phyloP scores from a whole-genome alignment of 2,113 vertebrate genomes.

The Aptenodytes patagonicus region DNA sequence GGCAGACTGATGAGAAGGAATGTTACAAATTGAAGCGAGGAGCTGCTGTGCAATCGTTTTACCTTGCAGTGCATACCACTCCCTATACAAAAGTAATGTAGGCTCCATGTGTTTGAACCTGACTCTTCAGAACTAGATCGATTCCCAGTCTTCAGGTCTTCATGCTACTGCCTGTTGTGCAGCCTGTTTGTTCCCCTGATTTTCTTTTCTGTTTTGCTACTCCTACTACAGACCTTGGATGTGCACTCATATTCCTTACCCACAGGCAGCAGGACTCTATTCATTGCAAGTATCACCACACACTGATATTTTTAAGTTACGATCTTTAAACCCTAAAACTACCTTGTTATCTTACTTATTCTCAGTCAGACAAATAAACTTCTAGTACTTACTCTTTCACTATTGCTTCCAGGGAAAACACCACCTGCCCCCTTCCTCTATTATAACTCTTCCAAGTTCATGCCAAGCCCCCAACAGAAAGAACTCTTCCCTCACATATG shows the following conservation, averaged over 20 bases:
- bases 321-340: slow-evolving; percentile 11
- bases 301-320: not conserved
- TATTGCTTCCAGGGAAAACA: slow-evolving; percentile 2
- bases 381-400: not conserved
- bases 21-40: not conserved
- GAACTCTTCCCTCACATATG: not conserved
- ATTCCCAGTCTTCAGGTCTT: not conserved
- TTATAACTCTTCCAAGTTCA: not conserved
- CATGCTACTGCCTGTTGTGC: not conserved
- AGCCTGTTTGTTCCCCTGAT: not conserved
- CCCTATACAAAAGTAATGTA: not conserved
- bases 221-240: not conserved
- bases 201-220: not conserved
- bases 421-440: not conserved
- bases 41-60: not conserved
- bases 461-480: not conserved
- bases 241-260: not conserved
- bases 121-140: not conserved
- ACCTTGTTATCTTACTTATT: not conserved
- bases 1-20: not conserved
- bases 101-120: not conserved
- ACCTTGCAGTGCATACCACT: not conserved
- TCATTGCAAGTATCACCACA: not conserved
- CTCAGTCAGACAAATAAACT: not conserved
- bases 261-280: not conserved